Evolutionary conservation across 2,113 vertebrate species (phyloP).

Genomic region (Triplophysa siluroides): DNA sequence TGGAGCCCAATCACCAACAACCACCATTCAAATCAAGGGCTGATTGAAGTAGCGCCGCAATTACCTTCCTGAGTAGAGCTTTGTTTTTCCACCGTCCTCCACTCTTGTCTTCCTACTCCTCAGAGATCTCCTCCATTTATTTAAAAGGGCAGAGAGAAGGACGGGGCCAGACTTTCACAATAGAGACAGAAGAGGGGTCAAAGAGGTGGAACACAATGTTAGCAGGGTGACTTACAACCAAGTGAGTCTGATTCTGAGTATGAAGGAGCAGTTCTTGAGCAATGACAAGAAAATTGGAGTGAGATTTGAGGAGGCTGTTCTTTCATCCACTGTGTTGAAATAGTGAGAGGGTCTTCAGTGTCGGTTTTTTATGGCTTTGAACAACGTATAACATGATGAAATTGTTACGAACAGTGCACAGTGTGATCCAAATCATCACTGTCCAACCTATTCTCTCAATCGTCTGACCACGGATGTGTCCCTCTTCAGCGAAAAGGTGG

Average conservation of each 20-base stretch:
- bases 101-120: constrained; percentile 24
- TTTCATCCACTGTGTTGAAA: background rate
- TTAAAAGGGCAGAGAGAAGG: constrained; percentile 48
- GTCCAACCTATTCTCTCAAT: too few species aligned
- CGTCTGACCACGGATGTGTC: too few species aligned
- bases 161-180: constrained; percentile 13
- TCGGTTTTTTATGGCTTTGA: background rate
- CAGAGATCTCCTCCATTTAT: constrained; percentile 35
- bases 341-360: background rate
- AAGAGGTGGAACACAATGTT: constrained; percentile 18
- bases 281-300: constrained; percentile 15
- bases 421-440: too few species aligned
- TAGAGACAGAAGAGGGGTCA: constrained; percentile 18
- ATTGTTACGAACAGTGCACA: too few species aligned
- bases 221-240: constrained; percentile 33
- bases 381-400: background rate
- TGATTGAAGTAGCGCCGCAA: constrained; percentile 60
- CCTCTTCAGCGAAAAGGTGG: too few species aligned
- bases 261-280: constrained; percentile 18
- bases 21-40: constrained; percentile 54
- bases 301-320: background rate
- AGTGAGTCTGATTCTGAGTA: constrained; percentile 9
- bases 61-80: constrained; percentile 52
- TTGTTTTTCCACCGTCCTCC: constrained; percentile 46
- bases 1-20: constrained; percentile 54